These are phyloP conservation scores for Oithona nana DNA, from an alignment of 2,888 invertebrate genomes.

Conservation along the genomic window DNA sequence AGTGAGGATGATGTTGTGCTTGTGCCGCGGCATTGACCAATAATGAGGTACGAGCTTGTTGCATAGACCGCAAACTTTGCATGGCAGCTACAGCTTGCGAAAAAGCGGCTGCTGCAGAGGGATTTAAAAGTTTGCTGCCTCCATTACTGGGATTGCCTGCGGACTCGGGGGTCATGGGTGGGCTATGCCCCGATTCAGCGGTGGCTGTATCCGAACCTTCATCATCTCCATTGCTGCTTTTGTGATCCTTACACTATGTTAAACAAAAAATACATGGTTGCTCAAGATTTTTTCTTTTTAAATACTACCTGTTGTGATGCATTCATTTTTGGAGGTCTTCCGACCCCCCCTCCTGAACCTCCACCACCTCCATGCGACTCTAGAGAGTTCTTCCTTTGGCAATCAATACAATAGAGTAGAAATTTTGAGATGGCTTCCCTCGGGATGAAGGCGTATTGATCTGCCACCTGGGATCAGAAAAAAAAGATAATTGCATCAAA, in stretches of 20 bases:
- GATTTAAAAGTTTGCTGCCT: not conserved
- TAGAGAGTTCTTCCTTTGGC: conserved; percentile 39
- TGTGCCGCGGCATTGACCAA: not conserved
- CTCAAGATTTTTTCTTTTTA: not conserved
- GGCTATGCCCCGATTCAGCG: not conserved
- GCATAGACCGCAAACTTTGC: not conserved
- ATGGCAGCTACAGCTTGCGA: conserved; percentile 12
- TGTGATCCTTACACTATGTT: not conserved
- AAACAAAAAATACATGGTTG: no score
- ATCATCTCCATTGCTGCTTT: not conserved
- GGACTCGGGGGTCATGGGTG: not conserved
- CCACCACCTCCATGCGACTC: not conserved
- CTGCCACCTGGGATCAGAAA: conserved; percentile 51
- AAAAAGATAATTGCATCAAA: no score
- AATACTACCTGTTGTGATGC: not conserved
- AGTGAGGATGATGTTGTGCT: not conserved
- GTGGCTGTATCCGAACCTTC: not conserved
- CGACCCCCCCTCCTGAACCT: no score
- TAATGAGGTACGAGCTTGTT: conserved; percentile 6
- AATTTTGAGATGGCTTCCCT: conserved; percentile 90
- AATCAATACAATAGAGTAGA: conserved; percentile 80
- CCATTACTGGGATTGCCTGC: not conserved
- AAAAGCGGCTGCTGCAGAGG: conserved; percentile 14
- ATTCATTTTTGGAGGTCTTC: conserved; percentile 1
- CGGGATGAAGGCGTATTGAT: conserved; percentile 85